These are phyloP conservation scores for Tychaedon coryphoeus DNA, from an alignment of 2,113 vertebrate genomes.

Conservation along the genomic window DNA sequence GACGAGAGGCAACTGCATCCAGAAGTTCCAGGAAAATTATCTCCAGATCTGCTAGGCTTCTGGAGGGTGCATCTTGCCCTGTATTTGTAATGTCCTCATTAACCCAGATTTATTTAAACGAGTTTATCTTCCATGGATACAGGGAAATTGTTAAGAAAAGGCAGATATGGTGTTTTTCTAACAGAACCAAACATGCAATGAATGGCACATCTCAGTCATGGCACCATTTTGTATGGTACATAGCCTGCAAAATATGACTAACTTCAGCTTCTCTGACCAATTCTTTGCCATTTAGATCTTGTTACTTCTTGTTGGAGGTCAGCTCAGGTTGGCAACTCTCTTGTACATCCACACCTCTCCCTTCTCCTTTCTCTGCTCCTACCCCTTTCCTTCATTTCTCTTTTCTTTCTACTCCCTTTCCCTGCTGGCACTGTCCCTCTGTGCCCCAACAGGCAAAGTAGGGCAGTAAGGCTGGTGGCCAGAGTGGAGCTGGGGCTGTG, in stretches of 20 bases:
- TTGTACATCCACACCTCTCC: rapidly evolving
- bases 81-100: neutral
- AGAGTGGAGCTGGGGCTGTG: rapidly evolving
- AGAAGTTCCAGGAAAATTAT: neutral
- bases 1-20: neutral
- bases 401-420: neutral
- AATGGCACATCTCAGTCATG: neutral
- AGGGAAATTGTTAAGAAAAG: neutral
- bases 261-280: neutral
- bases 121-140: neutral
- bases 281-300: neutral
- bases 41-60: neutral
- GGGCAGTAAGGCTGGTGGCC: too few species aligned
- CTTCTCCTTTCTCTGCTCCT: neutral
- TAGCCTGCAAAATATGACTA: neutral
- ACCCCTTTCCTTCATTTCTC: neutral
- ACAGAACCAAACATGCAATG: neutral
- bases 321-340: rapidly evolving
- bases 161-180: neutral
- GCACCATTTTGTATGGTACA: rapidly evolving
- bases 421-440: rapidly evolving
- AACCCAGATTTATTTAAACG: neutral
- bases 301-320: neutral
- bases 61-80: neutral
- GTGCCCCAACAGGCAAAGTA: rapidly evolving